phyloP scores from a whole-genome alignment of 2,888 invertebrate genomes.

The Taphrorychus bicolor region DNA sequence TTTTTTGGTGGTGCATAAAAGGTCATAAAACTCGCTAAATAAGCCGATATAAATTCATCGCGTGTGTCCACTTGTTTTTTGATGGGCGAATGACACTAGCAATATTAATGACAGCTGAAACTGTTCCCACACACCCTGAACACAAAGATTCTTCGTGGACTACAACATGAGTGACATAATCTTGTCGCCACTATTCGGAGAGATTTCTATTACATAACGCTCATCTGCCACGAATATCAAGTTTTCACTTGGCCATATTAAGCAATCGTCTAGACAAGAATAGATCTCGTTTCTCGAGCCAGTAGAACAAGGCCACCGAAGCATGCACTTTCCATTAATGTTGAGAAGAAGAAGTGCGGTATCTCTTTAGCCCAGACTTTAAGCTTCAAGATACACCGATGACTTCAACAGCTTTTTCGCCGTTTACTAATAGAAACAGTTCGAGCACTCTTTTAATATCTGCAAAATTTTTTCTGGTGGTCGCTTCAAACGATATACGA shows the following conservation, averaged over 20 bases:
- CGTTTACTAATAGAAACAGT: too few relatives aligned
- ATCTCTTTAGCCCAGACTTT: too few relatives aligned
- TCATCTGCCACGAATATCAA: slow-evolving; percentile 13
- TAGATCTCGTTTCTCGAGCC: slow-evolving; percentile 19
- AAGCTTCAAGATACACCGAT: too few relatives aligned
- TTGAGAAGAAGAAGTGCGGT: too few relatives aligned
- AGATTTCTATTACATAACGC: background rate
- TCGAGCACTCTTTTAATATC: too few relatives aligned
- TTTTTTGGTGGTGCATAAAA: background rate
- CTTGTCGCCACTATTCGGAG: too few relatives aligned
- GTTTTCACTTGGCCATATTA: slow-evolving; percentile 27
- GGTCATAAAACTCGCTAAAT: background rate
- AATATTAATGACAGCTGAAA: background rate
- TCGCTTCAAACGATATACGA: too few relatives aligned
- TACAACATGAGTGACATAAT: background rate
- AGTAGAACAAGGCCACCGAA: slow-evolving; percentile 17
- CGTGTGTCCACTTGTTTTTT: background rate
- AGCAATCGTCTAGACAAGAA: slow-evolving; percentile 24
- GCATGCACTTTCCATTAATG: slow-evolving; percentile 19
- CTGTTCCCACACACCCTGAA: background rate
- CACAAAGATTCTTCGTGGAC: background rate
- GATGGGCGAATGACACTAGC: background rate
- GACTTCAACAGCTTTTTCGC: too few relatives aligned
- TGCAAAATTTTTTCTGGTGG: too few relatives aligned
- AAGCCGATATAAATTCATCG: slow-evolving; percentile 1